Percentiles rank a stretch among this genome's conserved stretches.
Evolutionary conservation across 1,140 invertebrate species (phyloP).

Genomic region (Megathymus violae): DNA sequence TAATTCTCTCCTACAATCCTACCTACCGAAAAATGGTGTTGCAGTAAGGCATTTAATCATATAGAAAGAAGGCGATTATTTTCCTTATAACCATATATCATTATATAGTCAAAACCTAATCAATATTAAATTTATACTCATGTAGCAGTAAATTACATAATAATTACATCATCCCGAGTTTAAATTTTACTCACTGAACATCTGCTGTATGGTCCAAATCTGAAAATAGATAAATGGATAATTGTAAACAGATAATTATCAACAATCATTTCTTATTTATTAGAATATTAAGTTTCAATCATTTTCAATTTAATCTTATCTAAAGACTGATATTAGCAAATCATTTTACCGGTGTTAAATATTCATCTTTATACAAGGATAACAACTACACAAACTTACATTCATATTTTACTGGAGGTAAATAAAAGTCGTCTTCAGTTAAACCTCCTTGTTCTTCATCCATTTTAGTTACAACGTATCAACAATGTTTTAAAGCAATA

Average conservation of each 20-base stretch:
- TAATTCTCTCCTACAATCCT: too few relatives aligned
- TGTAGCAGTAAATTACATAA: not conserved
- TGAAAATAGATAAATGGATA: constrained; percentile 81
- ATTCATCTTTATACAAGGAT: constrained; percentile 1
- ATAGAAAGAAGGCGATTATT: too few relatives aligned
- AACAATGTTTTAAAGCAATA: not conserved
- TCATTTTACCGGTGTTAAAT: too few relatives aligned
- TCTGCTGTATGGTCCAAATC: constrained; percentile 99
- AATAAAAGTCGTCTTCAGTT: constrained; percentile 82
- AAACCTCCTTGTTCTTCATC: constrained; percentile 81
- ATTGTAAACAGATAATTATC: not conserved
- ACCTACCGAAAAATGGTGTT: too few relatives aligned
- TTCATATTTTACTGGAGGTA: constrained; percentile 88
- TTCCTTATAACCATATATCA: too few relatives aligned
- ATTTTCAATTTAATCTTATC: too few relatives aligned
- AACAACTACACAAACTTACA: constrained; percentile 84
- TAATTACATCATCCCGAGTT: not conserved
- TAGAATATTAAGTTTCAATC: not conserved
- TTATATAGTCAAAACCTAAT: too few relatives aligned
- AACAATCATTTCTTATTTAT: not conserved
- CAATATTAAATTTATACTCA: too few relatives aligned
- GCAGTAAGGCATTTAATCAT: too few relatives aligned
- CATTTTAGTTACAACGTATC: constrained; percentile 44
- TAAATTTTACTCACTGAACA: constrained; percentile 92
- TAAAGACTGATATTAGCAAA: too few relatives aligned